Evolutionary conservation across 2,888 invertebrate species (phyloP).

Genomic region (Cheilosia impressa): DNA sequence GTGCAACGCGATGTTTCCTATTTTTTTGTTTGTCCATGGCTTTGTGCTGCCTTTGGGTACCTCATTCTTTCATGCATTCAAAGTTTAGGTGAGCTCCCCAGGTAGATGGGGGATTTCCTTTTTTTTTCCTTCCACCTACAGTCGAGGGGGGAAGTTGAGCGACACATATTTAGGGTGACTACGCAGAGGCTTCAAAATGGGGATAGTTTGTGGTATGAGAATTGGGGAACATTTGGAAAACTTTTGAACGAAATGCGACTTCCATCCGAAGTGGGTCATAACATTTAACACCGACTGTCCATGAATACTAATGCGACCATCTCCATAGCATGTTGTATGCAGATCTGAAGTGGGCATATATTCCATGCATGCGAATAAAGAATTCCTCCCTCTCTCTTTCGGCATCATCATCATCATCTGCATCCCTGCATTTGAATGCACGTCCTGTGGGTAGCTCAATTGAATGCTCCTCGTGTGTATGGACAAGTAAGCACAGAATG

Average conservation of each 20-base stretch:
- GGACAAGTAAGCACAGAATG: slow-evolving; percentile 50
- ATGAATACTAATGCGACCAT: slow-evolving; percentile 50
- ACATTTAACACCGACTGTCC: slow-evolving; percentile 45
- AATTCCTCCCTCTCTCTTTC: slow-evolving; percentile 25
- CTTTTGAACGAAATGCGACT: not conserved
- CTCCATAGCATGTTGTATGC: slow-evolving; percentile 50
- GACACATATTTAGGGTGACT: not conserved
- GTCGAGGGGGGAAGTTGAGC: slow-evolving; percentile 40
- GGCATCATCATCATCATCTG: slow-evolving; percentile 57
- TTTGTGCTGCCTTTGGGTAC: slow-evolving; percentile 58
- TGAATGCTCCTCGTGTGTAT: slow-evolving; percentile 56
- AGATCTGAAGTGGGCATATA: slow-evolving; percentile 38
- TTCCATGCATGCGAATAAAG: slow-evolving; percentile 54
- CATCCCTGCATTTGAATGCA: slow-evolving; percentile 51
- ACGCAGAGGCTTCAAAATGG: too few species aligned
- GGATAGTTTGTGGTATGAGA: not conserved
- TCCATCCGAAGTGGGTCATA: slow-evolving; percentile 4
- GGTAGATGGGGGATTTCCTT: slow-evolving; percentile 22
- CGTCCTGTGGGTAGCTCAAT: slow-evolving; percentile 59
- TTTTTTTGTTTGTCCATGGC: slow-evolving; percentile 31
- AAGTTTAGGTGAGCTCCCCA: slow-evolving; percentile 49
- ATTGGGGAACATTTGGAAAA: not conserved
- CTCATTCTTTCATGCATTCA: slow-evolving; percentile 60
- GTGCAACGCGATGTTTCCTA: slow-evolving; percentile 42
- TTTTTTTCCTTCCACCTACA: slow-evolving; percentile 22